Evolutionary conservation across 1,140 invertebrate species (phyloP), one percentile per base, ranked within the genome.

Genomic region (Achroia grisella): DNA sequence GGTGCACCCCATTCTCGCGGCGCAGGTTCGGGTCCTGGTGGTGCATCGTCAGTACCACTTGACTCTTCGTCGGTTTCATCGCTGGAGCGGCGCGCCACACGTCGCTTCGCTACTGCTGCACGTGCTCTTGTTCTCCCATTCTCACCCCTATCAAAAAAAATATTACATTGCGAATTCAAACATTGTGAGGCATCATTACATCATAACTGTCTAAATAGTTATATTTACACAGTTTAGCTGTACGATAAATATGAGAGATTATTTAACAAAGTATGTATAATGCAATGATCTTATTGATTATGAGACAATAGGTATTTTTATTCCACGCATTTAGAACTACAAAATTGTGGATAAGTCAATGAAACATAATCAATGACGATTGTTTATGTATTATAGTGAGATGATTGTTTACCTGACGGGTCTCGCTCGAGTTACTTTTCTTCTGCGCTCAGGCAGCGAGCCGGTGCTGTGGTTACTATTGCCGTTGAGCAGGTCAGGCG

Each of bases 1-100:
- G 83, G 86, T 46, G 86, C 83, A 48, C 86, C 83, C 86, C 83
- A 87, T 50, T 82, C 81, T 44, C 82, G 62, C 14, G 80, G 74
- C 53, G 83, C 75, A 30, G 80, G 80, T 48, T 80, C 80, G 29
- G 78, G 77, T 0, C 56, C 72, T 31, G 80, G 76, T 46, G 69
- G 71, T 39, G 71, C 65, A 54, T 82, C 77, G 61, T 80, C 78
- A 5, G 72, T 75, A 52, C 71, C 74, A 64, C 72, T 77, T 5
- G 77, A 80, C 62, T 80, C 77, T 52, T 77, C 76, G 59, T 84
- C 78, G 54, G 64, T 77, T 15, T 78, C 73, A 58, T 81, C 77
- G 56, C 72, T 78, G 13, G 74, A 77, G 41, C 69, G 71, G 48
- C 74, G 67, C 62, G 62, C 74, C 42, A 56, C 68, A 27, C 77